These are phyloP conservation scores for Rotaria sp. DNA, from an alignment of 2,888 invertebrate genomes.

Conservation along the genomic window DNA sequence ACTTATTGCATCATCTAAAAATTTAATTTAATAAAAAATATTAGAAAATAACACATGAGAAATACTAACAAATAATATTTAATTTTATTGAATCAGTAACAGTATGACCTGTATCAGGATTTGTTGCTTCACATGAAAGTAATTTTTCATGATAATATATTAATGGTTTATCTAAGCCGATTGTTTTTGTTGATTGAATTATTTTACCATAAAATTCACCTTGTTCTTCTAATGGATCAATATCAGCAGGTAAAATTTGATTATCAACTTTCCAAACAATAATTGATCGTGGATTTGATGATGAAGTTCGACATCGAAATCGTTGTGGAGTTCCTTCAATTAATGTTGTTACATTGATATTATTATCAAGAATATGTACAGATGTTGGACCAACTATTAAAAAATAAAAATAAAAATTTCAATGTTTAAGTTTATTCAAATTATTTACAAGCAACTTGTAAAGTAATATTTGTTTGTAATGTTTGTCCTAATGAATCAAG, in stretches of 20 bases:
- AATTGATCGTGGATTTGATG: not conserved
- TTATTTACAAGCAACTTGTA: not conserved
- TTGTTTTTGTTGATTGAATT: not conserved
- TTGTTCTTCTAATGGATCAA: not conserved
- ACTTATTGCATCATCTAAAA: not conserved
- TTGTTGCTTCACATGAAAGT: not conserved
- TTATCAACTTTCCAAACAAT: conserved; percentile 9
- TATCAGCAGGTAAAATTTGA: not conserved
- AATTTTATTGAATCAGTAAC: not conserved
- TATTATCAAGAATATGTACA: not conserved
- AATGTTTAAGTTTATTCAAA: too few relatives aligned
- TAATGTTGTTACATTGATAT: not conserved
- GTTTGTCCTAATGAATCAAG: not conserved
- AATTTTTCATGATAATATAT: not conserved
- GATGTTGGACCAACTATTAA: not conserved
- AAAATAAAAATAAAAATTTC: not conserved
- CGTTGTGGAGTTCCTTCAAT: not conserved
- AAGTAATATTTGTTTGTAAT: not conserved
- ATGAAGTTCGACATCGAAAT: not conserved
- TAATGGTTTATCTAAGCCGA: not conserved
- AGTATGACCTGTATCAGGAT: not conserved
- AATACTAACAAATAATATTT: not conserved
- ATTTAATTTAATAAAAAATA: not conserved
- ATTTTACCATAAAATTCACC: not conserved
- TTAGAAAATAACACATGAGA: not conserved